Evolutionary conservation across 37 sponge, comb jelly and placozoan species (phyloP).

Genomic region (Tethya wilhelma): DNA sequence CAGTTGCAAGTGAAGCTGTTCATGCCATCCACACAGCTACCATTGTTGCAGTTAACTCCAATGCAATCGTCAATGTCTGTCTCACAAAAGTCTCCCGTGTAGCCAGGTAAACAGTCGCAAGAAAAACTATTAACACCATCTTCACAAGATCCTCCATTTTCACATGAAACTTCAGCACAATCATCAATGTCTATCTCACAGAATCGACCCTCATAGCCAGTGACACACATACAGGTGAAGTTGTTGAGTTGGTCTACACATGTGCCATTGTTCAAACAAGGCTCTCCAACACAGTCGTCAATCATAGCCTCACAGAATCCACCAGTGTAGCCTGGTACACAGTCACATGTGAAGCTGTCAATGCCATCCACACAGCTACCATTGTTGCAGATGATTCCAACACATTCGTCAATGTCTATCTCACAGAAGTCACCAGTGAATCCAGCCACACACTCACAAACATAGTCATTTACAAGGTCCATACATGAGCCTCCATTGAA

Average conservation of each 20-base stretch:
- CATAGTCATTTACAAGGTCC: conserved; percentile 13
- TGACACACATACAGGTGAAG: conserved; percentile 36
- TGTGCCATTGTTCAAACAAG: conserved; percentile 47
- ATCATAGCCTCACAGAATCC: conserved; percentile 26
- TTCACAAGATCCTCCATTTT: conserved; percentile 57
- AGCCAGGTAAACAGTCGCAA: conserved; percentile 53
- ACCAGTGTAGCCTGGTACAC: conserved; percentile 30
- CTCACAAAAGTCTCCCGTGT: conserved; percentile 42
- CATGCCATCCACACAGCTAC: conserved; percentile 3
- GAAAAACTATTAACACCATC: conserved; percentile 9
- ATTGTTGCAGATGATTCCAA: conserved; percentile 4
- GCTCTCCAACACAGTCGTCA: conserved; percentile 19
- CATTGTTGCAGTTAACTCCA: conserved; percentile 29
- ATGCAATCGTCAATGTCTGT: conserved; percentile 67
- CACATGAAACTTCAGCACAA: conserved; percentile 19
- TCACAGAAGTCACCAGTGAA: conserved; percentile 61
- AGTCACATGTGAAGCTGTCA: conserved; percentile 36
- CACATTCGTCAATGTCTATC: conserved; percentile 58
- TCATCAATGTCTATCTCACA: conserved; percentile 55
- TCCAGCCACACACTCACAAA: conserved; percentile 48
- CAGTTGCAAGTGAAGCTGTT: conserved; percentile 37
- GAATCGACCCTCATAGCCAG: conserved; percentile 35
- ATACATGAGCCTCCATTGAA: conserved; percentile 44
- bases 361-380: conserved; percentile 11
- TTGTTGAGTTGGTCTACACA: conserved; percentile 50